Percentiles rank a stretch among this genome's conserved stretches.
phyloP scores from a whole-genome alignment of 2,888 invertebrate genomes.

The Melangyna quadrimaculata region DNA sequence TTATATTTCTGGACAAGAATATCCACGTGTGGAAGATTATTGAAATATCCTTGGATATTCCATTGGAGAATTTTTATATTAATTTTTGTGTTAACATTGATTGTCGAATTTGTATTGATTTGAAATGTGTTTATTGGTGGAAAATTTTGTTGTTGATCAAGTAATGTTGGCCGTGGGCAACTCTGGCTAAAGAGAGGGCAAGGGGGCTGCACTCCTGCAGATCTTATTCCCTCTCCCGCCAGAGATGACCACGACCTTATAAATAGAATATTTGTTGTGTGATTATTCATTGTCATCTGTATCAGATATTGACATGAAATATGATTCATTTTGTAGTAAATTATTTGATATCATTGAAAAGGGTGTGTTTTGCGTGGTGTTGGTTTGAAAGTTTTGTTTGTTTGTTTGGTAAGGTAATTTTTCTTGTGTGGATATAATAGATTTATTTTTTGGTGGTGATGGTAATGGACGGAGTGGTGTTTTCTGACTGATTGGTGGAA shows the following conservation, averaged over 20 bases:
- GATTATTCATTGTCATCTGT: not conserved
- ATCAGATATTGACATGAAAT: not conserved
- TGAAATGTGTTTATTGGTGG: not conserved
- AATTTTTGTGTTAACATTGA: not conserved
- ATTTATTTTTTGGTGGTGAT: not conserved
- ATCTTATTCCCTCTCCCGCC: not conserved
- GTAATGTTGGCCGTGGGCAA: not conserved
- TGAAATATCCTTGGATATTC: constrained; percentile 11
- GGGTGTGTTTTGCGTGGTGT: not conserved
- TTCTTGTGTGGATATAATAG: not conserved
- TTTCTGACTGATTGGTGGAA: not conserved
- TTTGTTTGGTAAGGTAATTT: not conserved
- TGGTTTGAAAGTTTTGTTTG: not conserved
- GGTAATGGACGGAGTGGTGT: not conserved
- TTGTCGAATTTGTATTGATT: not conserved
- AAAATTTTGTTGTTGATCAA: not conserved
- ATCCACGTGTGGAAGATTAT: constrained; percentile 6
- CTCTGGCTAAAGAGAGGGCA: not conserved
- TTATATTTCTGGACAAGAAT: not conserved
- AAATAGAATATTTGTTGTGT: not conserved
- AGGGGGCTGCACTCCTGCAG: not conserved
- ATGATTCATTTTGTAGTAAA: not conserved
- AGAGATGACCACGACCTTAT: not conserved
- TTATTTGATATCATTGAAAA: not conserved
- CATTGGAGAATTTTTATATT: constrained; percentile 12